These are phyloP conservation scores for Yoshiicerus persimilis DNA, from an alignment of 1,140 invertebrate species.

Conservation along the genomic window DNA sequence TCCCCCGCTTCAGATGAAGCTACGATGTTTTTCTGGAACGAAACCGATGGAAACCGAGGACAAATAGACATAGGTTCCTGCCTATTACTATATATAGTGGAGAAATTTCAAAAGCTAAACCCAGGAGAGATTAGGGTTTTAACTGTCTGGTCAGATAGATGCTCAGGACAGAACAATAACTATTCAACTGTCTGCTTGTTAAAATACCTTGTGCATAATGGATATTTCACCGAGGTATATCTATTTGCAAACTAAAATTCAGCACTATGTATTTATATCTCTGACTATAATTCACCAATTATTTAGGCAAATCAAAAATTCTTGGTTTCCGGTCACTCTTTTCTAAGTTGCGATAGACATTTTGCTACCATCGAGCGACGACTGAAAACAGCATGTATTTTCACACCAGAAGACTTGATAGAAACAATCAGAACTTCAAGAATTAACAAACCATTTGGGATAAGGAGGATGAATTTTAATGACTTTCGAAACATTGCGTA, in stretches of 20 bases:
- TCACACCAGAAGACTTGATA: background rate
- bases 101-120: slow-evolving; percentile 25
- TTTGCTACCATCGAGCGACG: background rate
- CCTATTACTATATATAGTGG: slow-evolving; percentile 33
- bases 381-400: background rate
- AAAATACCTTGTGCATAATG: background rate
- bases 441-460: background rate
- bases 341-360: background rate
- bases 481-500: too few relatives aligned
- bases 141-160: slow-evolving; percentile 46
- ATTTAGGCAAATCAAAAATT: background rate
- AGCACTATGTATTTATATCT: background rate
- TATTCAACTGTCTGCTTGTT: background rate
- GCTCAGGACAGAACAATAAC: slow-evolving; percentile 47
- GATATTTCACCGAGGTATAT: background rate
- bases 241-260: background rate
- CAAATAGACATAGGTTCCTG: slow-evolving; percentile 43
- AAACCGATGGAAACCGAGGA: slow-evolving; percentile 40
- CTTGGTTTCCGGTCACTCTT: background rate
- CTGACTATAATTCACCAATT: background rate
- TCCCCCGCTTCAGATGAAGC: background rate
- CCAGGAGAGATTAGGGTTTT: slow-evolving; percentile 34
- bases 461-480: too few relatives aligned
- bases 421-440: too few relatives aligned
- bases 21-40: slow-evolving; percentile 42